Percentiles rank a stretch among this genome's conserved stretches.
Conservation (phyloP, 2,888 invertebrate genomes). For the Hydroisotoma schaefferi region DNA sequence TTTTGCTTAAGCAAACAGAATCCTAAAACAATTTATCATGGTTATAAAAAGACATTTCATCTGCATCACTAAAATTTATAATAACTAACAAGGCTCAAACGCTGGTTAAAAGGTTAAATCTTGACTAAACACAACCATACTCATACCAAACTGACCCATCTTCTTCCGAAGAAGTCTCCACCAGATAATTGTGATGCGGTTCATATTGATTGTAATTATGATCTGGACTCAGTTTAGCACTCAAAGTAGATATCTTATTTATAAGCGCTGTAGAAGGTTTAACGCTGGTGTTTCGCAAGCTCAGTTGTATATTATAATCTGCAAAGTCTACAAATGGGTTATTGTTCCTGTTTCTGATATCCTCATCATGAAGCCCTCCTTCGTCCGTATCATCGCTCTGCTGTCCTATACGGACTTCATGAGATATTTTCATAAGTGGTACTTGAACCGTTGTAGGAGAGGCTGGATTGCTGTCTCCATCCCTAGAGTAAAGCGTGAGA, state of each 20-base stretch:
- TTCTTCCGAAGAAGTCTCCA: conserved; percentile 43
- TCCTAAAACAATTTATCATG: no score
- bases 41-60: no score
- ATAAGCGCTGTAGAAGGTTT: conserved; percentile 38
- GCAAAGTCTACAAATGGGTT: conserved; percentile 21
- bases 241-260: conserved; percentile 37
- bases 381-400: not conserved
- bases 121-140: conserved; percentile 44
- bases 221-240: conserved; percentile 28
- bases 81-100: not conserved
- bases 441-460: not conserved
- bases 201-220: conserved; percentile 13
- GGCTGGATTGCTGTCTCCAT: not conserved
- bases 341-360: conserved; percentile 21
- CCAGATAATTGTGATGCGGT: not conserved
- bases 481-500: conserved; percentile 20
- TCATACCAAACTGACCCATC: conserved; percentile 48
- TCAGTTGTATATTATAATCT: conserved; percentile 41
- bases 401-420: not conserved
- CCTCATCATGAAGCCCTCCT: conserved; percentile 7
- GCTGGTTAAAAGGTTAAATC: not conserved
- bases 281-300: conserved; percentile 32
- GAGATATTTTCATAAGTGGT: conserved; percentile 3
- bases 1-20: no score
- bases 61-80: not conserved